A percentile compares a stretch with the other conserved stretches of the same genome.
These are phyloP conservation scores for Verasper variegatus DNA, from an alignment of 2,113 vertebrate genomes.

Conservation along the genomic window DNA sequence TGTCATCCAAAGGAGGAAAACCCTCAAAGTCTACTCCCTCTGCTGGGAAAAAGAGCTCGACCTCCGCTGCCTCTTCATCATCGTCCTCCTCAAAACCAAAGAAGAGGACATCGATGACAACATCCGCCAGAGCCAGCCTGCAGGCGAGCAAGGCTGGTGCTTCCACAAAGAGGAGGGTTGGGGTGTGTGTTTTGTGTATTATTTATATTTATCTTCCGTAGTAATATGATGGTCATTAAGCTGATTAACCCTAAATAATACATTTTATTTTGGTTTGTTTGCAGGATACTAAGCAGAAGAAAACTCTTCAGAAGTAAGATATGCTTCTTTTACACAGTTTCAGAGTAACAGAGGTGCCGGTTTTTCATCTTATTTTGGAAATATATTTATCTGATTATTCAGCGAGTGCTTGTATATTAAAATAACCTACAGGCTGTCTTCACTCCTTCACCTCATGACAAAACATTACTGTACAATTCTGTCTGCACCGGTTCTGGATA, in stretches of 20 bases:
- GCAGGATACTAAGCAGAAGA: slow-evolving; percentile 13
- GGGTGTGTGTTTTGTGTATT: not conserved
- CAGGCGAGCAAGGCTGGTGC: slow-evolving; percentile 4
- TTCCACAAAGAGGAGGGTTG: slow-evolving; percentile 24
- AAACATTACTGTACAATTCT: too few relatives aligned
- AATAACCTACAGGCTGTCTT: too few relatives aligned
- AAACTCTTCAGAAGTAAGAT: slow-evolving; percentile 37
- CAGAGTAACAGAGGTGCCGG: too few relatives aligned
- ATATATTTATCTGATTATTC: too few relatives aligned
- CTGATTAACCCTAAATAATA: not conserved
- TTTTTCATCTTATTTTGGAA: too few relatives aligned
- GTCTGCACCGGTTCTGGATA: too few relatives aligned
- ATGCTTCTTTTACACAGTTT: not conserved
- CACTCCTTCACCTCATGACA: too few relatives aligned
- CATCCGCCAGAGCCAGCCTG: not conserved
- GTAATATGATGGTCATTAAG: too few relatives aligned
- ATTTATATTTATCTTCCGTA: too few relatives aligned
- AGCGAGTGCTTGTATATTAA: too few relatives aligned
- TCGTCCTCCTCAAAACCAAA: not conserved
- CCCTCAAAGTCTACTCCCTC: not conserved
- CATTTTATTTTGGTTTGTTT: not conserved
- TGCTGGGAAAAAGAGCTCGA: not conserved
- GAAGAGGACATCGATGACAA: not conserved
- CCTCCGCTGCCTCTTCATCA: not conserved
- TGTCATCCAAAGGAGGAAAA: not conserved